phyloP scores from a whole-genome alignment of 2,888 invertebrate genomes.

The Dione juno region DNA sequence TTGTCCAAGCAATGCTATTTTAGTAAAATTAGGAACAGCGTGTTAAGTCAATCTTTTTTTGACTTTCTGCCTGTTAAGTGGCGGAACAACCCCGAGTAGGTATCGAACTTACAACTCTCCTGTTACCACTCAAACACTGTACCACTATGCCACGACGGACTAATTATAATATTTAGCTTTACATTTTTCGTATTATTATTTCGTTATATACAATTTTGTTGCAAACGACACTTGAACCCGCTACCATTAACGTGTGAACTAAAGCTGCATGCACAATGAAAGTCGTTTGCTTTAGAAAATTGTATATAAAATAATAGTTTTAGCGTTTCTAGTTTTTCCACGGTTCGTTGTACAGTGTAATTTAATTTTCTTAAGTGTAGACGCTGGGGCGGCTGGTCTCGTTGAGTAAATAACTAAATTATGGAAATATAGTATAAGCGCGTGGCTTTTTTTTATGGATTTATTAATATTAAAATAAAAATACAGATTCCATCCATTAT shows the following conservation, averaged over 20 bases:
- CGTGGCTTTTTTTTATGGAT: not conserved
- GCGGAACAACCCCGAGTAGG: no score
- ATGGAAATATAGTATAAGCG: not conserved
- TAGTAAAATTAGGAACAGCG: no score
- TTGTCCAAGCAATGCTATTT: no score
- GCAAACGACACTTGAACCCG: not conserved
- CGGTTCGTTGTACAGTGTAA: not conserved
- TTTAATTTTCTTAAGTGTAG: not conserved
- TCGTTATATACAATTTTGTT: not conserved
- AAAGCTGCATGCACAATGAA: not conserved
- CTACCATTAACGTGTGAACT: not conserved
- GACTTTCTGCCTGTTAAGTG: no score
- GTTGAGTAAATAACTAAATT: constrained; percentile 7
- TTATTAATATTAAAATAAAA: not conserved
- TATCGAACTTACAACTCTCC: no score
- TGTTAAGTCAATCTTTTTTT: no score
- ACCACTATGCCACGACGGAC: no score
- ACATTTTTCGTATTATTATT: no score
- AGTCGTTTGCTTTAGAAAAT: constrained; percentile 3
- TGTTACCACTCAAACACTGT: no score
- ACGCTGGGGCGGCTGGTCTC: not conserved
- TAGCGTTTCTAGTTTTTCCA: not conserved
- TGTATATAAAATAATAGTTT: not conserved
- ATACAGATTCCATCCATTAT: no score
- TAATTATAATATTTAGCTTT: no score